phyloP scores from a whole-genome alignment of 2,888 invertebrate species.

The Zaprionus bogoriensis region DNA sequence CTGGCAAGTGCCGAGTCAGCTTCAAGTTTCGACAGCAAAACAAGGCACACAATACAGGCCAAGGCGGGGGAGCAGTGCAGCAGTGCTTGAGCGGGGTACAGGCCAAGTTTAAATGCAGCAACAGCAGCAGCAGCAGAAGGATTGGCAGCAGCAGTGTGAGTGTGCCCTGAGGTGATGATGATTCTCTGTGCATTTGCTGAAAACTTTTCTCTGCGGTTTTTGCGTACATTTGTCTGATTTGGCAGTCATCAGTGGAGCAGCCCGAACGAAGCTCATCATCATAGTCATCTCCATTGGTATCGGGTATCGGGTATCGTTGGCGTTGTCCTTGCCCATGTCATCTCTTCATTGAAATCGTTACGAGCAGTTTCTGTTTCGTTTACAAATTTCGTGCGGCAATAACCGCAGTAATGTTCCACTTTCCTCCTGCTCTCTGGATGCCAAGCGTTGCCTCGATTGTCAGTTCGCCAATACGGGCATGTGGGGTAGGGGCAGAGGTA shows the following conservation, averaged over 20 bases:
- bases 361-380: slow-evolving; percentile 73
- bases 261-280: slow-evolving; percentile 16
- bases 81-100: slow-evolving; percentile 4
- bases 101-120: slow-evolving; percentile 44
- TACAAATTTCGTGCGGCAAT: slow-evolving; percentile 73
- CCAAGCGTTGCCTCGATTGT: slow-evolving; percentile 58
- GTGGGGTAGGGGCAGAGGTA: slow-evolving; percentile 5
- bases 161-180: slow-evolving; percentile 54
- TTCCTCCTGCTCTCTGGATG: slow-evolving; percentile 6
- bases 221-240: slow-evolving; percentile 76
- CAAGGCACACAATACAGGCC: slow-evolving; percentile 40
- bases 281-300: slow-evolving; percentile 15
- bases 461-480: slow-evolving; percentile 49
- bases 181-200: slow-evolving; percentile 58
- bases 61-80: slow-evolving; percentile 1
- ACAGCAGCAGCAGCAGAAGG: not conserved
- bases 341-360: slow-evolving; percentile 74
- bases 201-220: slow-evolving; percentile 70
- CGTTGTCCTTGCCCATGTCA: slow-evolving; percentile 60
- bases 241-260: slow-evolving; percentile 59
- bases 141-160: not conserved
- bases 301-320: slow-evolving; percentile 1
- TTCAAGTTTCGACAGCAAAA: slow-evolving; percentile 47
- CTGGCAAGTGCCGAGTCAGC: slow-evolving; percentile 53
- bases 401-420: slow-evolving; percentile 66